A percentile compares a stretch with the other conserved stretches of the same genome.
phyloP scores from a whole-genome alignment of 2,797 vertebrate genomes.

The Melanogrammus aeglefinus region DNA sequence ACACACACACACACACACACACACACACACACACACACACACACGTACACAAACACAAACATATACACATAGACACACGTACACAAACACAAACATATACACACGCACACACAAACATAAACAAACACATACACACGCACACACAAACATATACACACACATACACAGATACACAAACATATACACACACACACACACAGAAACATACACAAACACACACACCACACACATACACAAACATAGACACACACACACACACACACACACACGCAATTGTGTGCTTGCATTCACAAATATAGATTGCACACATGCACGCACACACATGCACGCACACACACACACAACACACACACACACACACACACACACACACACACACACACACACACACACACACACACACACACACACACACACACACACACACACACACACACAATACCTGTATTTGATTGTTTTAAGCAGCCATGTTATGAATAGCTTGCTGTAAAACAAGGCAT shows the following conservation, averaged over 20 bases:
- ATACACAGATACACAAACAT: too few relatives aligned
- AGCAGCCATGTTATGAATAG: background rate
- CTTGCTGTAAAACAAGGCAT: background rate
- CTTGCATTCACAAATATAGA: too few relatives aligned
- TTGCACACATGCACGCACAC: too few relatives aligned
- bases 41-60: too few relatives aligned
- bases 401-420: too few relatives aligned
- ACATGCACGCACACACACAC: too few relatives aligned
- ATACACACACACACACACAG: too few relatives aligned
- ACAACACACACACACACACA: too few relatives aligned
- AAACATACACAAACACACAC: background rate
- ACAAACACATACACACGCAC: background rate
- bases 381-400: too few relatives aligned
- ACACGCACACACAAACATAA: background rate
- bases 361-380: background rate
- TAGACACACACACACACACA: background rate
- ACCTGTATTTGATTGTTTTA: background rate
- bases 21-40: background rate
- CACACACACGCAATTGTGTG: background rate
- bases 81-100: background rate
- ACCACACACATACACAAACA: background rate
- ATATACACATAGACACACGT: background rate
- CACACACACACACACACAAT: background rate
- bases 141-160: too few relatives aligned
- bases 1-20: background rate